Percentiles rank a stretch among this genome's conserved stretches.
phyloP scores from a whole-genome alignment of 2,113 vertebrate species.

The Irena cyanogastra region DNA sequence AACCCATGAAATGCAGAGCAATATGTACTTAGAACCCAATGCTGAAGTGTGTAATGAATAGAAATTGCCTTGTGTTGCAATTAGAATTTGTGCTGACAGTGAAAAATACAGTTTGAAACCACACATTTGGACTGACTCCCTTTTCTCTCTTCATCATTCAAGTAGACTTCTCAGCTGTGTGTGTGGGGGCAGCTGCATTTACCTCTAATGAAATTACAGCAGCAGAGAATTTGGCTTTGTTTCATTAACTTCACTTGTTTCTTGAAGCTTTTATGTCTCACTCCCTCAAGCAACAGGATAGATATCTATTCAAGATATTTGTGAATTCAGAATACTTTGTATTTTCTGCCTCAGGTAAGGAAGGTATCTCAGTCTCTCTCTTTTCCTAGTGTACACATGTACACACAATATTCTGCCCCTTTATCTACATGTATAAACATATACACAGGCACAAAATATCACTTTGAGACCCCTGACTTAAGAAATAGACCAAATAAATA shows the following conservation, averaged over 20 bases:
- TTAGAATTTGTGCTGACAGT: constrained; percentile 47
- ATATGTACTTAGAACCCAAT: background rate
- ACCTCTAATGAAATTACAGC: constrained; percentile 33
- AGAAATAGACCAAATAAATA: background rate
- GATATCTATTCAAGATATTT: background rate
- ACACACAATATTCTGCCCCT: background rate
- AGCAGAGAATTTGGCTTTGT: constrained; percentile 2
- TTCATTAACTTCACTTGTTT: constrained; percentile 18
- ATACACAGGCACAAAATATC: background rate
- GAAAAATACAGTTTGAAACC: constrained; percentile 32
- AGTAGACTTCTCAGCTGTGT: constrained; percentile 18
- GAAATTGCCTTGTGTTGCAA: constrained; percentile 2
- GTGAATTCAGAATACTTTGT: background rate
- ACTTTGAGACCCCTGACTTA: background rate
- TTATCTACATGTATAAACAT: background rate
- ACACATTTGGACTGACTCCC: constrained; percentile 15
- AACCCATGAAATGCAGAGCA: background rate
- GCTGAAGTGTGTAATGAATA: background rate
- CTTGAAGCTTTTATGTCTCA: constrained; percentile 5
- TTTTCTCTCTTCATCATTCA: background rate
- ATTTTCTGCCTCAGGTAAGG: background rate
- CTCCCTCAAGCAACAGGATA: constrained; percentile 9
- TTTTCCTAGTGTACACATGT: background rate
- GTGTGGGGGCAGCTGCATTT: constrained; percentile 44
- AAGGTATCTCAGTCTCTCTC: background rate